Conservation (phyloP, 2,113 vertebrate genomes). For the Corythoichthys haematopterus region DNA sequence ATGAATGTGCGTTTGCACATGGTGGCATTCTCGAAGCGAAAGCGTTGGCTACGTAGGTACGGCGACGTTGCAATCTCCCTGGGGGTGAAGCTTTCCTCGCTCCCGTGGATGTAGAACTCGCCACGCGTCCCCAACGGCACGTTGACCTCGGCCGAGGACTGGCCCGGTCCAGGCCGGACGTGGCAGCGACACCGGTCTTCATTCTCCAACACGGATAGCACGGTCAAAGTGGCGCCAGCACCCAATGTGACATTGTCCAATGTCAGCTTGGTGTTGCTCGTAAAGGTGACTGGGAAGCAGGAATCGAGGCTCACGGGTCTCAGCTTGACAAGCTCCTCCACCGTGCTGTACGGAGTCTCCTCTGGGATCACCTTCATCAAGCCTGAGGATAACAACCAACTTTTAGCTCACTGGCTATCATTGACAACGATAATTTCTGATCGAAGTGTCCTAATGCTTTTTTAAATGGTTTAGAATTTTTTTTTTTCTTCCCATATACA, state of each 20-base stretch:
- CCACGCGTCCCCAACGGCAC: conserved; percentile 61
- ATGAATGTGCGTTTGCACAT: conserved; percentile 34
- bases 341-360: conserved; percentile 31
- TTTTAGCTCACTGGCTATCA: neutral
- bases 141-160: conserved; percentile 32
- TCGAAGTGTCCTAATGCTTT: too few species aligned
- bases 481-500: too few species aligned
- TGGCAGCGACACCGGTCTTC: conserved; percentile 59
- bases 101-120: conserved; percentile 57
- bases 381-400: conserved; percentile 58
- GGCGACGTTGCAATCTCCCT: conserved; percentile 67
- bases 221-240: conserved; percentile 41
- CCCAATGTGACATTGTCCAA: conserved; percentile 51
- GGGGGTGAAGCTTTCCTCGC: conserved; percentile 57
- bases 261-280: conserved; percentile 49
- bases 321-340: conserved; percentile 69
- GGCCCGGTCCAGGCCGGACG: conserved; percentile 21
- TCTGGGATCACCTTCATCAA: conserved; percentile 68
- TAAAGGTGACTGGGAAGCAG: conserved; percentile 67
- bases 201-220: conserved; percentile 46
- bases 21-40: conserved; percentile 53
- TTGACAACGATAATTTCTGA: too few species aligned
- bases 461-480: too few species aligned
- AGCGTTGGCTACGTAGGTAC: conserved; percentile 21
- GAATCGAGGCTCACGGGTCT: conserved; percentile 35